Conservation (phyloP, 2,797 vertebrate genomes). For the Thaleichthys pacificus region DNA sequence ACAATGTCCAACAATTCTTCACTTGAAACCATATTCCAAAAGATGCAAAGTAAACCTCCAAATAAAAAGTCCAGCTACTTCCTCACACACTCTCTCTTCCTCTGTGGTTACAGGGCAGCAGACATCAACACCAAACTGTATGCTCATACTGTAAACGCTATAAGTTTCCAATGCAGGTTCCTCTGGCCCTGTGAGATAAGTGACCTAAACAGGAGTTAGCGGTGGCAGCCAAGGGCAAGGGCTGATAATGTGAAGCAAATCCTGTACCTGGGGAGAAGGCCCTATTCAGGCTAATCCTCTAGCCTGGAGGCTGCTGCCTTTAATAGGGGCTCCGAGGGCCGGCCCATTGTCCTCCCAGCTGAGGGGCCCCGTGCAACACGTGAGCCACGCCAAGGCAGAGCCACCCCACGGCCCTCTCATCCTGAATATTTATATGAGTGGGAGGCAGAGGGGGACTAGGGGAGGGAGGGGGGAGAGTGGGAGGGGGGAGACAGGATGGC, state of each 20-base stretch:
- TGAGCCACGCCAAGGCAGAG: slow-evolving; percentile 57
- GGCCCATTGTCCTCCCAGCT: slow-evolving; percentile 68
- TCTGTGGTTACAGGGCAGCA: background rate
- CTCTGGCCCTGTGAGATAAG: slow-evolving; percentile 61
- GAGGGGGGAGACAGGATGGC: background rate
- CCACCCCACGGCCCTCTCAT: slow-evolving; percentile 11
- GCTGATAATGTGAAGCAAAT: slow-evolving; percentile 82
- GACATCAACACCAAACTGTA: background rate
- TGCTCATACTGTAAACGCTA: background rate
- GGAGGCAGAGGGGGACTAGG: slow-evolving; percentile 7
- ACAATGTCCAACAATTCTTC: background rate
- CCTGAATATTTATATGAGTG: slow-evolving; percentile 54
- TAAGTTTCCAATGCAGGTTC: slow-evolving; percentile 34
- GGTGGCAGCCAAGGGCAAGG: slow-evolving; percentile 75
- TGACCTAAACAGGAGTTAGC: slow-evolving; percentile 76
- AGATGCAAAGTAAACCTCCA: background rate
- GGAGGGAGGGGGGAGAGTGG: background rate
- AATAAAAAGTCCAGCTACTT: background rate
- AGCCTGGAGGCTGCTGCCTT: slow-evolving; percentile 78
- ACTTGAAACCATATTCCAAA: background rate
- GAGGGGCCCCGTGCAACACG: slow-evolving; percentile 66
- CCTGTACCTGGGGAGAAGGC: slow-evolving; percentile 80
- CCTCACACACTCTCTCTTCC: no score
- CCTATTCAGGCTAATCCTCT: slow-evolving; percentile 81
- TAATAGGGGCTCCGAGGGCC: slow-evolving; percentile 74